Conservation (phyloP, 2,113 vertebrate genomes). For the Laterallus jamaicensis region DNA sequence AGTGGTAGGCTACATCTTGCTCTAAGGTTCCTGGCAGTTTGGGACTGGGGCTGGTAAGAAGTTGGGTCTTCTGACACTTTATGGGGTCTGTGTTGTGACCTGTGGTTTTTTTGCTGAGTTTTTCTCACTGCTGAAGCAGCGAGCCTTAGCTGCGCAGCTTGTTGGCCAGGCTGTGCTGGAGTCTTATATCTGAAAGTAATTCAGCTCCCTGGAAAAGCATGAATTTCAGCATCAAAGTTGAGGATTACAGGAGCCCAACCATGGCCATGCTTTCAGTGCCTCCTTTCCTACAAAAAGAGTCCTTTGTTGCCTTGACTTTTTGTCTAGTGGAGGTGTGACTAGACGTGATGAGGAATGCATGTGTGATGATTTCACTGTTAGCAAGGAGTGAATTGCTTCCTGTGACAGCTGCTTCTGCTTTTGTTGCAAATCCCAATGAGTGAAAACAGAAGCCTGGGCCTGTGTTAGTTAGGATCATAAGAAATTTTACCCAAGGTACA, state of each 20-base stretch:
- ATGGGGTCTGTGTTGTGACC: not conserved
- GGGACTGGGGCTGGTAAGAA: not conserved
- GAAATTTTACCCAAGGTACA: not conserved
- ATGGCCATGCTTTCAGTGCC: not conserved
- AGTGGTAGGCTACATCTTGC: fast-evolving
- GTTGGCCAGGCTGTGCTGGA: not conserved
- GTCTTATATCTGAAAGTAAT: not conserved
- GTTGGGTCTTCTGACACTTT: not conserved
- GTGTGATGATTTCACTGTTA: not conserved
- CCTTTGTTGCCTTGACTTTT: not conserved
- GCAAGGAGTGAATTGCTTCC: not conserved
- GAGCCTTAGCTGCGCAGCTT: not conserved
- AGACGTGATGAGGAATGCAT: not conserved
- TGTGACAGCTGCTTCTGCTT: not conserved
- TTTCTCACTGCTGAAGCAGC: too few relatives aligned
- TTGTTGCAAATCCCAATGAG: not conserved
- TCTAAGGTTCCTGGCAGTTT: not conserved
- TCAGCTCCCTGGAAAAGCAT: not conserved
- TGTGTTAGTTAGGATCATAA: not conserved
- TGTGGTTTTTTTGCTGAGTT: not conserved
- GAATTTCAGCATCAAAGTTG: not conserved
- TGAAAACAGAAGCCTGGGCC: not conserved
- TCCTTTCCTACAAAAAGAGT: not conserved
- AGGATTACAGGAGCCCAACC: not conserved
- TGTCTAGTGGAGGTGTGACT: not conserved